These are phyloP conservation scores for Adrianichthys oophorus DNA, from an alignment of 2,797 vertebrate species.

Conservation along the genomic window DNA sequence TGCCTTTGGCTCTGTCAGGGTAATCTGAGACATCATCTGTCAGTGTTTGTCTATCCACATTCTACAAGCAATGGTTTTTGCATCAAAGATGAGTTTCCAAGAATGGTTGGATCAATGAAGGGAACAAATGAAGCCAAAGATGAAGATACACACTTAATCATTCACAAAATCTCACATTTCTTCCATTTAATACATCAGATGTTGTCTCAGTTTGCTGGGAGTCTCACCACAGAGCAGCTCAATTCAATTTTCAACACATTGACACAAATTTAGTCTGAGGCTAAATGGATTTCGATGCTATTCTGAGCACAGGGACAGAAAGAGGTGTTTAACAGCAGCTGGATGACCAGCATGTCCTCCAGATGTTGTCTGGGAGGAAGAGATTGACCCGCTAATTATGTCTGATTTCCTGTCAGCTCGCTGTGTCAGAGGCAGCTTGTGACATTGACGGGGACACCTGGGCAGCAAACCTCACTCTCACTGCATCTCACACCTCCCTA, in stretches of 20 bases:
- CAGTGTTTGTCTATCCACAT: constrained; percentile 9
- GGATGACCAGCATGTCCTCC: constrained; percentile 43
- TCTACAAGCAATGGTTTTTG: too few species aligned
- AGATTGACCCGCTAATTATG: constrained; percentile 63
- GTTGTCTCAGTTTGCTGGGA: constrained; percentile 3
- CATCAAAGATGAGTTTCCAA: constrained; percentile 26
- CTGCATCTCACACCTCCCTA: not conserved
- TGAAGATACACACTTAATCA: too few species aligned
- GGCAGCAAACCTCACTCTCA: not conserved
- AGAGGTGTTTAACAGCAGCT: constrained; percentile 36
- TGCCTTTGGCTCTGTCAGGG: constrained; percentile 35
- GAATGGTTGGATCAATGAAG: too few species aligned
- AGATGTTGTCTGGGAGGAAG: constrained; percentile 62
- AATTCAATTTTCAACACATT: constrained; percentile 10
- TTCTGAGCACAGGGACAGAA: constrained; percentile 26
- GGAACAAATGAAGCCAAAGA: too few species aligned
- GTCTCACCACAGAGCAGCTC: constrained; percentile 14
- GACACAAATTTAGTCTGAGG: constrained; percentile 17
- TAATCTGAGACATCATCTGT: constrained; percentile 39
- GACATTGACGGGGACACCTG: constrained; percentile 58
- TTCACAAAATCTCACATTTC: too few species aligned
- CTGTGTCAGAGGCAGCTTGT: constrained; percentile 28
- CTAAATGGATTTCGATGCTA: constrained; percentile 23
- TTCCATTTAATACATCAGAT: not conserved
- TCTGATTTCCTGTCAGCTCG: constrained; percentile 39